Evolutionary conservation across 2,113 vertebrate species (phyloP).

Genomic region (Capreolus pygargus): DNA sequence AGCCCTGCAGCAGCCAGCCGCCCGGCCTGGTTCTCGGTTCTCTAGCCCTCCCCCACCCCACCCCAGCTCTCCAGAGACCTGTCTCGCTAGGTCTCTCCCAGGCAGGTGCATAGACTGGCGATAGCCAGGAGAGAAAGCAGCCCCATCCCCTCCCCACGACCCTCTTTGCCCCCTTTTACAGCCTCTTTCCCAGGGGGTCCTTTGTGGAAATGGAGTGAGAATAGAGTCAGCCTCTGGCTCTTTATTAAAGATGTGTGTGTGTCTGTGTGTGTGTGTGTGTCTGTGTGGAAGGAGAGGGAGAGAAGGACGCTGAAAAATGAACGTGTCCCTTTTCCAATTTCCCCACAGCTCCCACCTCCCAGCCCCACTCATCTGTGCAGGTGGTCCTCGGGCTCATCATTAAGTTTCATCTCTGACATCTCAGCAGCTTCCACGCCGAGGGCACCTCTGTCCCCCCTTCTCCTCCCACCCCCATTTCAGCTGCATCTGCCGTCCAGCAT

Average conservation of each 20-base stretch:
- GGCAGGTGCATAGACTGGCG: neutral
- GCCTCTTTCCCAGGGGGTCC: neutral
- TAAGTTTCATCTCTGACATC: conserved; percentile 55
- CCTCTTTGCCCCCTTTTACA: neutral
- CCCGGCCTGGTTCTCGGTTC: neutral
- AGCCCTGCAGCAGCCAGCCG: neutral
- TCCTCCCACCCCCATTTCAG: neutral
- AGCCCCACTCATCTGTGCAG: conserved; percentile 53
- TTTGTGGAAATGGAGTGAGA: conserved; percentile 29
- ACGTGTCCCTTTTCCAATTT: conserved; percentile 69
- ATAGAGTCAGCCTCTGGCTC: conserved; percentile 27
- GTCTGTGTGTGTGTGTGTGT: conserved; percentile 13
- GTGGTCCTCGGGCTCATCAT: conserved; percentile 63
- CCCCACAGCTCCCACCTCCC: conserved; percentile 6
- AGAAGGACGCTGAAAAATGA: conserved; percentile 69
- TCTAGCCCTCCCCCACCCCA: neutral
- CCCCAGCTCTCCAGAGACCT: neutral
- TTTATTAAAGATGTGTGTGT: conserved; percentile 19
- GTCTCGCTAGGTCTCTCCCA: neutral
- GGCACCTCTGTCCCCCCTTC: neutral
- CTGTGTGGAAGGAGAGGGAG: neutral
- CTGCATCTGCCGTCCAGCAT: accelerated
- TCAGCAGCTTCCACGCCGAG: neutral
- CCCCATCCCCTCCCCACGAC: neutral
- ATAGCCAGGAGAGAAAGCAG: neutral